Evolutionary conservation across 2,888 invertebrate species (phyloP), one percentile per base, ranked within the genome.

Genomic region (Phasia obesa): DNA sequence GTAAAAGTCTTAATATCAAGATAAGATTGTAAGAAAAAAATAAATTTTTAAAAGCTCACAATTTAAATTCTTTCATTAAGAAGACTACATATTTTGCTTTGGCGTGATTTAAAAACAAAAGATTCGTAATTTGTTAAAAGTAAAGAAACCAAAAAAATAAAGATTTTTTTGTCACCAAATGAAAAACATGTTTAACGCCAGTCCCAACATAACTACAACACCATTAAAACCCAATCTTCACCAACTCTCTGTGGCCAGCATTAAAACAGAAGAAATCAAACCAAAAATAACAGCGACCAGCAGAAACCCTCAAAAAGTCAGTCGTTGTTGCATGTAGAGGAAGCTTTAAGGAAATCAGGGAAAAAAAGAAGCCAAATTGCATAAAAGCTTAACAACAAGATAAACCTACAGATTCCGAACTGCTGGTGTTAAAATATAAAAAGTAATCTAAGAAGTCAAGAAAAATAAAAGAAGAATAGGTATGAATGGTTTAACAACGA

Each of bases 111-210:
- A 51, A 79, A 79, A 79, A 73, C 71, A 79, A 78, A 78, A 71
- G 73, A 65, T 62, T 70, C 65, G 78, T 79, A 83, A 83, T 83
- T 83, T 83, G 79, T 83, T 83, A 60, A 75, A 75, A 62, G 42
- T 38, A 74, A 69, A 23, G 31, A 64, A 74, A 55, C 2, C 42
- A 31, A 62, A 57, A 64, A 44, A 47, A 35, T 11, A 35, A 31
- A 31, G 9, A 7, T 11, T 35, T 35, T 35, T 60, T 83, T 83
- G 83, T 83, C 83, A 83, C 79, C 83, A 78, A 79, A 83, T 75
- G 83, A 75, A 78, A 82, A 83, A 83, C 83, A 79, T 83, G 83
- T 83, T 83, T 83, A 83, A 83, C 83, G 83, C 83, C 83, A 83
- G 83, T 83, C 83, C 79, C 53, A 83, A 83, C 83, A 83, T 71